Base-by-base conservation (phyloP, 2,113 vertebrate species). In the Murina feae region DNA sequence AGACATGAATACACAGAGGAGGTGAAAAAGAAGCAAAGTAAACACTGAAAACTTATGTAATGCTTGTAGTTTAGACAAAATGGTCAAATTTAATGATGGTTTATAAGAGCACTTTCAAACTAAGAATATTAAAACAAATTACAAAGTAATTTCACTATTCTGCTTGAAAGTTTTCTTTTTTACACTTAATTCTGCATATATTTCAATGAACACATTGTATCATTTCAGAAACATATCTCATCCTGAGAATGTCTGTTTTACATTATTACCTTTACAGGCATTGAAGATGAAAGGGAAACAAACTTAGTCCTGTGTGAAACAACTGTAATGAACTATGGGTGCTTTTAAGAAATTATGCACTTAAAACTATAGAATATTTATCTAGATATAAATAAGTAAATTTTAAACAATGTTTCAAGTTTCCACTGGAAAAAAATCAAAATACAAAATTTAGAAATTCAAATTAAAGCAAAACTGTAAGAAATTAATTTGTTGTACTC, bases 1-100 rank as follows among this genome's bases (percentile, higher is more conserved):
- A 89, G 97, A 97, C 5, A 96, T 81, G 20, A 97, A 68, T 96
- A 96, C 21, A 85, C 53, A 11, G 30, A 69, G 44, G 72, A 9
- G 2, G 55, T 76, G 42, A 75, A 80, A 91, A 93, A 86, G n/a
- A 55, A 58, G 37, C 44, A 94, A 96, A 81, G 68, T 39, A 84
- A 90, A 90, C 20, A 37, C 3, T 76, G 20, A 87, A 75, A 3
- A 18, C 85, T 47, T 65, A 65, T 25, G 28, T 80, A 75, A 81
- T 55, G 4, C 39, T 37, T 80, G 53, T 49, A 44, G 60, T 53
- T 53, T 84, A n/a, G 65, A 60, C 94, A 75, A 71, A 93, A 78
- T 5, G 39, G 66, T 58, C 37, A 96, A 86, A 91, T 71, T 86
- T 90, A 95, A 81, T 49, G 16, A 72, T 42, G 18, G 30, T 23